These are phyloP conservation scores for Helleia helle DNA, from an alignment of 2,888 invertebrate species.

Conservation along the genomic window DNA sequence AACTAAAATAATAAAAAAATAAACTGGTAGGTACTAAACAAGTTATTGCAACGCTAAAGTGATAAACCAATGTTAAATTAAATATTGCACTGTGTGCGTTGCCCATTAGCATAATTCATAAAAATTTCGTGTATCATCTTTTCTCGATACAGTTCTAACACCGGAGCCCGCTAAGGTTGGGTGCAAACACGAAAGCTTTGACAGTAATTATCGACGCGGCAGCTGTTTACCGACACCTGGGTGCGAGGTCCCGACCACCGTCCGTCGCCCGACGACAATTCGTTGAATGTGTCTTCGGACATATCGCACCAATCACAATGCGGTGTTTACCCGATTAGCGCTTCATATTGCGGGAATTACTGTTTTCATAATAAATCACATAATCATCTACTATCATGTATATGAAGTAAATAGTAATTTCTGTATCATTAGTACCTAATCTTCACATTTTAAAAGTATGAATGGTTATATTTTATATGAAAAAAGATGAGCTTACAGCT, in stretches of 20 bases:
- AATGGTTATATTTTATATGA: too few species aligned
- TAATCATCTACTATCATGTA: too few species aligned
- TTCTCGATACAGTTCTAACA: conserved; percentile 22
- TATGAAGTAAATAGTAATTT: too few species aligned
- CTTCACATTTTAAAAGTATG: too few species aligned
- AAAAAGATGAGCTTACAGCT: too few species aligned
- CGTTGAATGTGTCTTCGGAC: conserved; percentile 49
- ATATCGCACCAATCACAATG: conserved; percentile 30
- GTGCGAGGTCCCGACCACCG: conserved; percentile 73
- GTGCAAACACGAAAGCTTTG: conserved; percentile 55
- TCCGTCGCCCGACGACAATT: conserved; percentile 50
- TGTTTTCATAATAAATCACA: not conserved
- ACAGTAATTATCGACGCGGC: conserved; percentile 63
- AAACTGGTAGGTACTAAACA: too few species aligned
- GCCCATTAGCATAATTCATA: conserved; percentile 19
- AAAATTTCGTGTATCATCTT: conserved; percentile 24
- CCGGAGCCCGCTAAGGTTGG: conserved; percentile 43
- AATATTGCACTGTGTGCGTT: conserved; percentile 11
- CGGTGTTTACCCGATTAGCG: conserved; percentile 35
- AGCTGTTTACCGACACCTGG: conserved; percentile 62
- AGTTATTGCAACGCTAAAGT: conserved; percentile 4
- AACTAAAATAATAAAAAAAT: too few species aligned
- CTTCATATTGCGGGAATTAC: conserved; percentile 26
- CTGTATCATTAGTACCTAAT: too few species aligned
- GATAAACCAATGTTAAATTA: conserved; percentile 7